phyloP scores from a whole-genome alignment of 30 jellyfish, hydroid and myxozoan species.

The Chrysaora quinquecirrha region DNA sequence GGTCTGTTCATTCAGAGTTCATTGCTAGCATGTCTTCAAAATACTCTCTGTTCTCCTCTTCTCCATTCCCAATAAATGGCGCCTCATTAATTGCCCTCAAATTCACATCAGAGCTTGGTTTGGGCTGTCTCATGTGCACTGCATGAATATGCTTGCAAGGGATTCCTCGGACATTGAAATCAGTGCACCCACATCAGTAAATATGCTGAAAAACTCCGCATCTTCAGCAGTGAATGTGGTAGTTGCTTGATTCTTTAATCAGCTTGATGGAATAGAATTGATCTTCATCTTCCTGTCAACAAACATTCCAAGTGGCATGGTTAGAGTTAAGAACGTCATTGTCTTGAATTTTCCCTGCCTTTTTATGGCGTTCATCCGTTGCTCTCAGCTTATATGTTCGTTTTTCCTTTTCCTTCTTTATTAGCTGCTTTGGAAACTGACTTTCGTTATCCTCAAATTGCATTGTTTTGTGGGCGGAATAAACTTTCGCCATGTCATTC shows the following conservation, averaged over 20 bases:
- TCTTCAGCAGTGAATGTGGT: slow-evolving; percentile 25
- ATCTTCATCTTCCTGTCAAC: slow-evolving; percentile 23
- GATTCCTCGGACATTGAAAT: slow-evolving; percentile 42
- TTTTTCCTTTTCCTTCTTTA: slow-evolving; percentile 27
- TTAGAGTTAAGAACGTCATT: slow-evolving; percentile 5
- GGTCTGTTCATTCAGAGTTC: slow-evolving; percentile 17
- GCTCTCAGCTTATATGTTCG: slow-evolving; percentile 31
- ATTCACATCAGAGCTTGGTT: slow-evolving; percentile 2
- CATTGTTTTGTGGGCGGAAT: slow-evolving; percentile 41
- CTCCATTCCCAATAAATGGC: slow-evolving; percentile 3
- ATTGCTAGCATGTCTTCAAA: slow-evolving; percentile 15
- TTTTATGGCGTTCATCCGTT: slow-evolving; percentile 21
- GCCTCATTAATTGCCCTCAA: not conserved
- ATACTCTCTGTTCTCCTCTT: not conserved
- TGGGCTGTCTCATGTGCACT: slow-evolving; percentile 36
- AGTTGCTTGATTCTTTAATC: slow-evolving; percentile 22
- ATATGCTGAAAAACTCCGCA: slow-evolving; percentile 37
- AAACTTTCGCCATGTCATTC: slow-evolving; percentile 34
- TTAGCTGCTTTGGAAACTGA: slow-evolving; percentile 25
- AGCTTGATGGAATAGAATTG: not conserved
- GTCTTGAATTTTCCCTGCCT: slow-evolving; percentile 17
- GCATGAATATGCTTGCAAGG: slow-evolving; percentile 62
- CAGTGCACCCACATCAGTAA: slow-evolving; percentile 44
- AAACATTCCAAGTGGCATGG: slow-evolving; percentile 11
- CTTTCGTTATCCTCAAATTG: slow-evolving; percentile 20